Base-by-base conservation (phyloP, 2,888 invertebrate genomes). In the Deilephila elpenor region DNA sequence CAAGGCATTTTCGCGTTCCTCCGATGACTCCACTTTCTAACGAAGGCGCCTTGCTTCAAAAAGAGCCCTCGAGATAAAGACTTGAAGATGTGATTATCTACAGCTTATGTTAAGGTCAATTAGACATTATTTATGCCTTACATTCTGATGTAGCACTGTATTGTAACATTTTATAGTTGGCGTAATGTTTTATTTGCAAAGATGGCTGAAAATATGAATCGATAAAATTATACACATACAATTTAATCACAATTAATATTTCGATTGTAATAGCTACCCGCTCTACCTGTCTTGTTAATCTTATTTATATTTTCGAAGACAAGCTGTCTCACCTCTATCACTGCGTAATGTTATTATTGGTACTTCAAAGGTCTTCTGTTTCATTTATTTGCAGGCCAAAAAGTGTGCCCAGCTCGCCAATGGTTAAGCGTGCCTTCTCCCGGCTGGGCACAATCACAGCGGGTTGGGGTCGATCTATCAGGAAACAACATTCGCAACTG, bases 391-490 rank as follows among this genome's bases (percentile, higher is more conserved):
- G 77, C 94, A 97, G 97, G 86, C 98, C 98, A 80, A 98, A 98
- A 94, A 98, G 98, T 90, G 98, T 98, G 75, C 98, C 98, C 44
- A 98, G 98, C 82, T 98, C 98, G 62, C 98, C 98, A 51, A 98
- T 98, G 98, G 98, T 98, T 78, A 98, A 98, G 90, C 95, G 98
- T 37, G 98, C 98, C 1, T 98, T 98, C 89, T 98, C 98, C n/a
- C 96, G 98, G 25, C 93, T 98, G 75, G 98, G 98, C 20, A 98
- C 97, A 70, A 97, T 98, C 81, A 98, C 98, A 0, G 98, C 98
- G 0, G 98, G 98, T 67, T 98, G 98, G 98, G 98, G 98, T 0
- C 95, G 98, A 67, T 98, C 98, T 75, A 98, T 98, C 82, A 95
- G 98, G 76, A 98, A 98, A 85, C 97, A 97, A 81, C 97, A 97